These are phyloP conservation scores for Typhlichthys eigenmanni DNA, from an alignment of 2,797 vertebrate genomes.

Conservation along the genomic window DNA sequence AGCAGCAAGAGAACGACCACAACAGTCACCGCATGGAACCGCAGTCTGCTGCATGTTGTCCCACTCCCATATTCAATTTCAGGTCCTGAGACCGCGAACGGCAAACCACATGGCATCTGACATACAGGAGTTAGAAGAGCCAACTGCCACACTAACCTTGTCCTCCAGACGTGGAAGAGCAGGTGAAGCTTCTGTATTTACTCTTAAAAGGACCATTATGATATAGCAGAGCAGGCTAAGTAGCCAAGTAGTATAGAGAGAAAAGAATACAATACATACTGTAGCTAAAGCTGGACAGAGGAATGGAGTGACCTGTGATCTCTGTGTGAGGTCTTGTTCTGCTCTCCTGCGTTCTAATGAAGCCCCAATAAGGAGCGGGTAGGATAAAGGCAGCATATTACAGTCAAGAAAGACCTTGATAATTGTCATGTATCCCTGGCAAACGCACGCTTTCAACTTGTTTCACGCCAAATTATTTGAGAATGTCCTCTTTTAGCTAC, in stretches of 20 bases:
- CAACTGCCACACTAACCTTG: constrained; percentile 12
- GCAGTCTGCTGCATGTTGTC: too few relatives aligned
- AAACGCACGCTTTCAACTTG: too few relatives aligned
- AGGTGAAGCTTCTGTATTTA: constrained; percentile 60
- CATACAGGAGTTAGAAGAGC: constrained; percentile 37
- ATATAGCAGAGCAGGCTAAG: constrained; percentile 17
- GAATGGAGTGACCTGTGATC: constrained; percentile 64
- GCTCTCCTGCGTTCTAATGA: constrained; percentile 69
- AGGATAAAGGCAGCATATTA: constrained; percentile 34
- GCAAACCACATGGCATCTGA: constrained; percentile 48
- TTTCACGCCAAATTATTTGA: too few relatives aligned
- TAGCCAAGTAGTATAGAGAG: constrained; percentile 21
- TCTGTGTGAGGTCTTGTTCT: constrained; percentile 66
- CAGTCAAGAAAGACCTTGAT: constrained; percentile 39
- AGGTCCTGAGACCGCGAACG: neutral
- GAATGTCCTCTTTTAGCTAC: too few relatives aligned
- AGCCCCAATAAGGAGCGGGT: constrained; percentile 40
- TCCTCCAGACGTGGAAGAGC: neutral
- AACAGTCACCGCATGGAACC: too few relatives aligned
- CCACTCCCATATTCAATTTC: too few relatives aligned
- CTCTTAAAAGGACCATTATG: constrained; percentile 57
- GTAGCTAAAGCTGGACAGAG: constrained; percentile 58
- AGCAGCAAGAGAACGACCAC: too few relatives aligned
- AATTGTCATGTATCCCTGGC: constrained; percentile 39
- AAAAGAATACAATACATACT: constrained; percentile 33